These are phyloP conservation scores for Chaetura pelagica DNA, from an alignment of 2,113 vertebrate species.

Conservation along the genomic window DNA sequence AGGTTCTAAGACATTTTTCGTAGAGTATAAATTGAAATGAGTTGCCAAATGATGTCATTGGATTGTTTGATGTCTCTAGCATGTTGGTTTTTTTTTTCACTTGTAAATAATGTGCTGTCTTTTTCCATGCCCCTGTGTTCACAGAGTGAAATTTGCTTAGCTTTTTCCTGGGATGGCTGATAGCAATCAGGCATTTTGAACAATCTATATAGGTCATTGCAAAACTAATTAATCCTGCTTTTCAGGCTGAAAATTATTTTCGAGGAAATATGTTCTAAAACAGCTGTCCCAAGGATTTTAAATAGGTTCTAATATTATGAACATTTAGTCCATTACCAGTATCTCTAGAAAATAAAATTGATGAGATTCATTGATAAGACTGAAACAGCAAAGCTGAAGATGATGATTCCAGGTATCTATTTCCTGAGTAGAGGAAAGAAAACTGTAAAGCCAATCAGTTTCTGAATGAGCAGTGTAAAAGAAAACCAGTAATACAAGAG, in stretches of 20 bases:
- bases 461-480: neutral
- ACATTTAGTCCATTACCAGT: neutral
- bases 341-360: constrained; percentile 22
- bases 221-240: constrained; percentile 23
- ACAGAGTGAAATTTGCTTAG: neutral
- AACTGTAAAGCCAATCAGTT: neutral
- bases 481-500: neutral
- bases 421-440: neutral
- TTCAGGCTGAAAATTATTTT: constrained; percentile 33
- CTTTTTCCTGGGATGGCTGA: constrained; percentile 6
- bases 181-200: constrained; percentile 15
- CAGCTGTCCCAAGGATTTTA: neutral
- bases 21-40: constrained; percentile 16
- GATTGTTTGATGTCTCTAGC: neutral
- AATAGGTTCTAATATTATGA: neutral
- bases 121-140: neutral
- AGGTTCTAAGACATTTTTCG: neutral
- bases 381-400: neutral
- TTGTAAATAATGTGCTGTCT: neutral
- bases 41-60: constrained; percentile 23
- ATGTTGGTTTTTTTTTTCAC: neutral
- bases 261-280: constrained; percentile 1
- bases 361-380: neutral
- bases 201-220: constrained; percentile 12
- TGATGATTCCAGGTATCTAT: neutral